Base-by-base conservation (phyloP, 2,888 invertebrate genomes). In the Cosmopolites sordidus region DNA sequence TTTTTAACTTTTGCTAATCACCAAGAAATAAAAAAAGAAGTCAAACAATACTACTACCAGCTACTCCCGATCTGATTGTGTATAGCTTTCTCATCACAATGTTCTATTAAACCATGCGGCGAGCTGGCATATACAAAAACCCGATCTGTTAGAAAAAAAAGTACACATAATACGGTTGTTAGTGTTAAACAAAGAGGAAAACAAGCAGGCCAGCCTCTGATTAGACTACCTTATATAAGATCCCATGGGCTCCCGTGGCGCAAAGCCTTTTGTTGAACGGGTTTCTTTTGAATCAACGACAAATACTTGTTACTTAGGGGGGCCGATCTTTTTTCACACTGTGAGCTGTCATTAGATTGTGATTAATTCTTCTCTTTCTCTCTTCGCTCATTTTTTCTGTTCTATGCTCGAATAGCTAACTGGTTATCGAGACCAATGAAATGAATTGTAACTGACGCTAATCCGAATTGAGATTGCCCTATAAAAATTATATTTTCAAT, bases 211-310 rank as follows among this genome's bases (percentile, higher is more conserved):
- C 37, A 11, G 37, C 22, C 22, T 8, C 22, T 37, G n/a, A 56
- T 56, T 56, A 48, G 53, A 56, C 56, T 56, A 56, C 52, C 56
- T 56, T 56, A 56, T 53, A 52, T 53, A 56, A 56, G 52, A 39
- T 39, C 48, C 48, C 52, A 53, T 56, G 37, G 52, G 52, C 56
- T 56, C 56, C 56, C 56, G 44, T 48, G 52, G 56, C 48, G 56
- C 16, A 15, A 38, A 37, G 14, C 46, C 41, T 51, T 53, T 56
- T 56, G 56, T 56, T 51, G 22, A 8, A 22, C 22, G 3, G 37
- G 39, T 38, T 49, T 43, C 53, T 44, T 47, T 54, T 54, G 45
- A 42, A 12, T 42, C 49, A 49, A 49, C 49, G 54, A 54, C 54
- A 54, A 54, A 54, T 44, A 48, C 43, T 43, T 16, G 48, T 47